A percentile compares a stretch with the other conserved stretches of the same genome.
Evolutionary conservation across 2,888 invertebrate genomes (phyloP).

Genomic region (Lingula anatina): DNA sequence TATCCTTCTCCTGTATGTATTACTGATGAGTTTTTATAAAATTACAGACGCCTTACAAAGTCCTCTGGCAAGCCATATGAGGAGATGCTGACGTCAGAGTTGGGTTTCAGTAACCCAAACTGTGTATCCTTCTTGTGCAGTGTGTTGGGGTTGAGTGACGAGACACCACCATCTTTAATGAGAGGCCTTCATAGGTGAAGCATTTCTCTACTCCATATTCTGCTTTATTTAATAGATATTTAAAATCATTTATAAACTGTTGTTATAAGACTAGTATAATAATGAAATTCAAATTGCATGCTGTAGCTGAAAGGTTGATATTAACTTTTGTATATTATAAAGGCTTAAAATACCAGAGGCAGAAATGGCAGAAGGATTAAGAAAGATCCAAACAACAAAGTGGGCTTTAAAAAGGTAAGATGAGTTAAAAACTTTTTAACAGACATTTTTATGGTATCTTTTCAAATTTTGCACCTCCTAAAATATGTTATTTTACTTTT

Average conservation of each 20-base stretch:
- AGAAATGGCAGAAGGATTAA: slow-evolving; percentile 78
- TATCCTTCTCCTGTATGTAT: no score
- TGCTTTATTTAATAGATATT: no score
- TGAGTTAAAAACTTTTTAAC: background rate
- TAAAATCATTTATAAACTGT: no score
- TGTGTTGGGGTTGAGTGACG: slow-evolving; percentile 23
- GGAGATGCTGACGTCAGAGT: slow-evolving; percentile 34
- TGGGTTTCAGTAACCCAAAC: slow-evolving; percentile 56
- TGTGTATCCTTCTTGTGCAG: slow-evolving; percentile 55
- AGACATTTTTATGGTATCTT: no score
- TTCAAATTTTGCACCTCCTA: no score
- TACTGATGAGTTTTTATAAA: no score
- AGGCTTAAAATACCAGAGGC: slow-evolving; percentile 72
- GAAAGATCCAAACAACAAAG: slow-evolving; percentile 85
- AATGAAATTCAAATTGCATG: no score
- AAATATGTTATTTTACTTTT: no score
- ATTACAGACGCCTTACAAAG: background rate
- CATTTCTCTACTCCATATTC: no score
- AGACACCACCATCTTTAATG: slow-evolving; percentile 54
- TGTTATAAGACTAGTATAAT: no score
- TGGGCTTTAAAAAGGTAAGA: slow-evolving; percentile 73
- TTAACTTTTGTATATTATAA: no score
- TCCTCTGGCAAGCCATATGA: slow-evolving; percentile 18
- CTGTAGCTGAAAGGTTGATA: no score
- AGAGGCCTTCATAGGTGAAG: slow-evolving; percentile 54